Evolutionary conservation across 23 tunicate genomes (phyloP), one percentile per base, ranked within the genome.

Genomic region (Ciona savignyi): DNA sequence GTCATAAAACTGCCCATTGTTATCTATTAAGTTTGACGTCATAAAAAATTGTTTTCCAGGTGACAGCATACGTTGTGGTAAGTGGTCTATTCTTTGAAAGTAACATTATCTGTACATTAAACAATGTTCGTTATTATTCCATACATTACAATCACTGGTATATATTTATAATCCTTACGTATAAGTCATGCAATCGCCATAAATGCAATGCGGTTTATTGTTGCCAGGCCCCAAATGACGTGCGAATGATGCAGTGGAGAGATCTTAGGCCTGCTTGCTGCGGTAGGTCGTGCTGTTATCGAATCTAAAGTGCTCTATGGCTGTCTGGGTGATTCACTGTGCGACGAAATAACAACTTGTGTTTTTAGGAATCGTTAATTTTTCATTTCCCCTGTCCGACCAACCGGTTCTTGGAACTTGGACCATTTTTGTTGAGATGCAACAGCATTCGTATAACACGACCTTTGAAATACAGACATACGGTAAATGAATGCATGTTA

Each of bases 301-400:
- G n/a, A n/a, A n/a, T n/a, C n/a, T n/a, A n/a, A n/a, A n/a, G n/a
- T n/a, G n/a, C n/a, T n/a, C n/a, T n/a, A n/a, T n/a, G n/a, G n/a
- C n/a, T n/a, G n/a, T n/a, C n/a, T n/a, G n/a, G n/a, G n/a, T n/a
- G n/a, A n/a, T n/a, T n/a, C n/a, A n/a, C n/a, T n/a, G n/a, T n/a
- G n/a, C n/a, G n/a, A n/a, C n/a, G n/a, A n/a, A n/a, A n/a, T n/a
- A n/a, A n/a, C n/a, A n/a, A n/a, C n/a, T n/a, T n/a, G n/a, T n/a
- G 56, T 42, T 75, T 65, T 25, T 29, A 91, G 97, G 97, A 1
- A 77, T 83, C 34, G 77, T 76, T 4, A 79, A 80, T 29, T 31
- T 85, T 74, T 91, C 97, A 0, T 95, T 95, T 51, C 96, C 86
- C 2, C 81, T 95, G 24, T 79, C 99, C 29, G 96, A 82, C 62